Evolutionary conservation across 2,888 invertebrate species (phyloP), one percentile per base, ranked within the genome.

Genomic region (Mesoligia furuncula): DNA sequence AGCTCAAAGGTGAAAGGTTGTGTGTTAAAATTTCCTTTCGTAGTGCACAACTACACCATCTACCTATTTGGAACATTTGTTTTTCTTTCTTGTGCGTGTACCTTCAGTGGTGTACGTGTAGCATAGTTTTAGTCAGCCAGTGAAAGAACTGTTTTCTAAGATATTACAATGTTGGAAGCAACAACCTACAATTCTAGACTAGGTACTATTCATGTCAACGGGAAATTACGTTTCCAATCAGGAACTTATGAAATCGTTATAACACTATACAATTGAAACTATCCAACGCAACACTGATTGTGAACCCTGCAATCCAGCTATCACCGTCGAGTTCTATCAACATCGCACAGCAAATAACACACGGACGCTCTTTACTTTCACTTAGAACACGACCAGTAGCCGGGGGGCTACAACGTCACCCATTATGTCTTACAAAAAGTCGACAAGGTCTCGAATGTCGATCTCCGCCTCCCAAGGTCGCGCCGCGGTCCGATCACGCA

Each of bases 401-500:
- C 80, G 45, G 67, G 65, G 69, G 81, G 79, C 87, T 57, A 39
- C 73, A 88, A 89, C 90, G 90, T 91, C 90, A 90, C 76, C 88
- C 74, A 87, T 88, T 89, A 90, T 89, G 54, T 82, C 85, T 85
- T 77, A 85, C 86, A 90, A 90, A 91, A 91, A 92, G 84, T 84
- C 86, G 76, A 78, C 94, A 94, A 94, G 94, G 94, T 92, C 91
- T 91, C 75, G 82, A 85, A 88, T 86, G 90, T 90, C 88, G 83
- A 90, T 89, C 90, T 90, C 90, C 87, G 90, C 71, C 81, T 81
- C 71, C 87, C 93, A 93, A 94, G 93, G 94, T 89, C 93, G 90
- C 67, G 81, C 89, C 93, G 90, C 67, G 81, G 77, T 77, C 80
- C 85, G 89, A 91, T 88, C 92, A 91, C 89, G 92, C 89, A 90